Base-by-base conservation (phyloP, 2,113 vertebrate genomes). In the Camelus dromedarius region DNA sequence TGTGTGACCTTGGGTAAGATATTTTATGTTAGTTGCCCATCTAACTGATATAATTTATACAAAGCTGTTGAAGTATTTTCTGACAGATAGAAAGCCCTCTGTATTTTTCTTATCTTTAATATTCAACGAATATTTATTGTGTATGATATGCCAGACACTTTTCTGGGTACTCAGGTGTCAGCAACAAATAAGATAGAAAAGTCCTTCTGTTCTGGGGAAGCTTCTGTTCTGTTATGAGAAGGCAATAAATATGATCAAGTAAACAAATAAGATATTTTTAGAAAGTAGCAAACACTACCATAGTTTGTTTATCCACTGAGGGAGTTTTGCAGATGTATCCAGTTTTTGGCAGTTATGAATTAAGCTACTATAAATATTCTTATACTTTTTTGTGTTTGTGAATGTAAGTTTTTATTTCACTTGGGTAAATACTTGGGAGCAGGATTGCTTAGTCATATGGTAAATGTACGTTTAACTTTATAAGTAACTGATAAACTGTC, bases 191-290 rank as follows among this genome's bases (percentile, higher is more conserved):
- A 62, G 35, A 92, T 26, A 67, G 20, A 83, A 10, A 70, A 93
- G 18, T 52, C 16, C 38, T 70, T 76, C 42, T 84, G 5, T 79
- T 80, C 19, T 58, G 46, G 30, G 48, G 46, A 90, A 48, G 54
- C 79, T 79, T 70, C 46, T 79, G 46, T 69, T 84, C 24, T 80
- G 20, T 85, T 79, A 66, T 79, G 72, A 83, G 52, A 84, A 79
- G 64, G 85, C 46, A 66, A 56, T 96, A 96, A 70, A 70, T 79
- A 62, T 46, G 19, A 50, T 18, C 35, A 90, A 85, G 19, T 64
- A 92, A 84, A 92, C 48, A 92, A 38, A 75, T 42, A 86, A 85
- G 26, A n/a, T 76, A 52, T 69, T 89, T 82, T 67, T 93, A 30
- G 24, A 35, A 77, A 83, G 6, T 96, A 64, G 48, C 30, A 90